phyloP scores from a whole-genome alignment of 2,888 invertebrate species.

The Melieria picta region DNA sequence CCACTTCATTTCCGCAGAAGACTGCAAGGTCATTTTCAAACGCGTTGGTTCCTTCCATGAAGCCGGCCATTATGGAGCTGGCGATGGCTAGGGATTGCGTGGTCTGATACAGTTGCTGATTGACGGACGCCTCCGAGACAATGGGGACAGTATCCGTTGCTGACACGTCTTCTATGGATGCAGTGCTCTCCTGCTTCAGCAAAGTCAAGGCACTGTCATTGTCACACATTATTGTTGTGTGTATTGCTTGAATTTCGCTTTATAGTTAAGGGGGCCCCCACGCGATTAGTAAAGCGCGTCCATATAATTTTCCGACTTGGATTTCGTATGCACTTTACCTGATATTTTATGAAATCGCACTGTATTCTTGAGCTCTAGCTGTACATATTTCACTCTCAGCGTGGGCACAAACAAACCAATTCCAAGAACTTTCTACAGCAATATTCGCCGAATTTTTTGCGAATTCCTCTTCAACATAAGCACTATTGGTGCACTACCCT shows the following conservation, averaged over 20 bases:
- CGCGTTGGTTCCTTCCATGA: conserved; percentile 27
- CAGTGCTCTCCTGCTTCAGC: conserved; percentile 16
- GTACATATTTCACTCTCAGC: conserved; percentile 13
- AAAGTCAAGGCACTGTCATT: conserved; percentile 12
- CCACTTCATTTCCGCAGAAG: conserved; percentile 5
- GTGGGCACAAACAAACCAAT: conserved; percentile 30
- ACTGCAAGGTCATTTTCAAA: conserved; percentile 11
- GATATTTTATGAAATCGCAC: background rate
- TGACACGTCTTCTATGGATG: conserved; percentile 10
- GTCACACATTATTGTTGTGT: conserved; percentile 29
- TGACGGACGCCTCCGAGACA: conserved; percentile 36
- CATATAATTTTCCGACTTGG: background rate
- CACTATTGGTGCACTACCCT: background rate
- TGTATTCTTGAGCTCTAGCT: background rate
- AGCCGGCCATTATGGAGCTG: conserved; percentile 57
- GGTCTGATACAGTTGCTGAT: conserved; percentile 57
- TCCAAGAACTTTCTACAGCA: conserved; percentile 1
- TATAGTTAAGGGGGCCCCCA: background rate
- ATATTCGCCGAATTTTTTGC: too few relatives aligned
- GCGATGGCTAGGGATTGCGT: conserved; percentile 62
- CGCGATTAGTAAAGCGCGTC: background rate
- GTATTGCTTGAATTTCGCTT: conserved; percentile 4
- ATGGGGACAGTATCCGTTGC: conserved; percentile 39
- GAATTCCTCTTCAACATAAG: too few relatives aligned
- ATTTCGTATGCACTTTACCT: background rate